Conservation (phyloP, 2,888 invertebrate genomes). For the Tipula lateralis region DNA sequence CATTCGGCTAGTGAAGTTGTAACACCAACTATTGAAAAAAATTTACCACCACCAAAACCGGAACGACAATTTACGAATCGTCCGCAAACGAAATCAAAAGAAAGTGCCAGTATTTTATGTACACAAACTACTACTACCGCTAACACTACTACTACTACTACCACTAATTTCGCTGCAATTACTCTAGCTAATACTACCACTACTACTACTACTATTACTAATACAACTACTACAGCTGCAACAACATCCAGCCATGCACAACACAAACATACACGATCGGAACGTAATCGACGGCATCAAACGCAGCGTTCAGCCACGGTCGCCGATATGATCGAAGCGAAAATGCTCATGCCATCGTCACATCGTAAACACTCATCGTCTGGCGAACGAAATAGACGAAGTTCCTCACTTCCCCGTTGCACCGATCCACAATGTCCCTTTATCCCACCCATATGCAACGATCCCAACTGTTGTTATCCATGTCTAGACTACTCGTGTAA, state of each 20-base stretch:
- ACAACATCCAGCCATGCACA: slow-evolving; percentile 34
- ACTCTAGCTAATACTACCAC: not conserved
- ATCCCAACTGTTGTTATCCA: slow-evolving; percentile 47
- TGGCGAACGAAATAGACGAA: slow-evolving; percentile 44
- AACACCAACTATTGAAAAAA: slow-evolving; percentile 35
- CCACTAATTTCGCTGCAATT: not conserved
- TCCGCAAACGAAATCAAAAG: not conserved
- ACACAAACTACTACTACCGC: not conserved
- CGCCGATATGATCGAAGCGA: slow-evolving; percentile 45
- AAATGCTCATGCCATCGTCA: slow-evolving; percentile 34
- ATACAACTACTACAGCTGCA: slow-evolving; percentile 32
- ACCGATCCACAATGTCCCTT: slow-evolving; percentile 48
- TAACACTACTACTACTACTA: not conserved
- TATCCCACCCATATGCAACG: slow-evolving; percentile 48
- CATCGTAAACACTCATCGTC: slow-evolving; percentile 48
- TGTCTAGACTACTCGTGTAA: slow-evolving; percentile 20
- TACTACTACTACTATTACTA: not conserved
- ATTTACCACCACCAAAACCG: slow-evolving; percentile 37
- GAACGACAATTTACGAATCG: slow-evolving; percentile 38
- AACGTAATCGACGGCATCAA: slow-evolving; percentile 48
- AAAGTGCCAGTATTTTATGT: slow-evolving; percentile 2
- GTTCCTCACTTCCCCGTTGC: slow-evolving; percentile 45
- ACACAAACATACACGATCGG: slow-evolving; percentile 41
- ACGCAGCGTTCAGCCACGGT: slow-evolving; percentile 50
- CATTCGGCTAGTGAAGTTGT: slow-evolving; percentile 49